These are phyloP conservation scores for Neelides folsomi DNA, from an alignment of 2,888 invertebrate genomes.

Conservation along the genomic window DNA sequence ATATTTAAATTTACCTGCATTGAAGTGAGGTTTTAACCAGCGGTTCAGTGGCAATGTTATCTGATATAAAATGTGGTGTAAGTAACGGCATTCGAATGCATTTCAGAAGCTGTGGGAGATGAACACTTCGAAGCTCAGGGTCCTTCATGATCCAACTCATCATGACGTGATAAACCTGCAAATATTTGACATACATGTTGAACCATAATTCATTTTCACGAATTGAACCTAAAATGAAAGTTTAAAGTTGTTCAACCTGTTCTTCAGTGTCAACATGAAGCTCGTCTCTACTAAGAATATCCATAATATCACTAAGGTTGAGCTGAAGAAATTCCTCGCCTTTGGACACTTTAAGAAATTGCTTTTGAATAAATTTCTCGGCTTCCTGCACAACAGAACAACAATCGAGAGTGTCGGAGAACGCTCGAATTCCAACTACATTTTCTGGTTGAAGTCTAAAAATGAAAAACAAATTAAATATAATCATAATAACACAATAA, in stretches of 20 bases:
- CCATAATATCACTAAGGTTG: conserved; percentile 49
- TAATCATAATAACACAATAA: no score
- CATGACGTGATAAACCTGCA: conserved; percentile 63
- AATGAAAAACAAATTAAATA: no score
- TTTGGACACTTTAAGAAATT: conserved; percentile 61
- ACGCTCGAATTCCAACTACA: conserved; percentile 62
- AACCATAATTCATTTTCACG: no score
- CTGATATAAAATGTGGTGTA: conserved; percentile 66
- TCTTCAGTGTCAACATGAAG: conserved; percentile 63
- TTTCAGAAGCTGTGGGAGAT: conserved; percentile 56
- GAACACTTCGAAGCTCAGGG: conserved; percentile 44
- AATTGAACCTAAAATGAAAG: no score
- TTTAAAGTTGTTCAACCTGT: conserved; percentile 42
- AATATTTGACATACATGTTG: background rate
- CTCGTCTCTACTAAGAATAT: conserved; percentile 60
- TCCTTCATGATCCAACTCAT: conserved; percentile 65
- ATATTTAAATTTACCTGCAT: conserved; percentile 46
- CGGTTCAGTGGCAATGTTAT: conserved; percentile 64
- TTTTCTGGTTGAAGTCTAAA: conserved; percentile 61
- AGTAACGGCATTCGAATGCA: conserved; percentile 65
- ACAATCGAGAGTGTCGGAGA: conserved; percentile 66
- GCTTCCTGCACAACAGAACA: conserved; percentile 55
- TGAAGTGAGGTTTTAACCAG: conserved; percentile 61
- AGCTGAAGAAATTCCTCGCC: conserved; percentile 62
- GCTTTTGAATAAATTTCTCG: conserved; percentile 63